Evolutionary conservation across 2,113 vertebrate genomes (phyloP).

Genomic region (Onychostoma macrolepis): DNA sequence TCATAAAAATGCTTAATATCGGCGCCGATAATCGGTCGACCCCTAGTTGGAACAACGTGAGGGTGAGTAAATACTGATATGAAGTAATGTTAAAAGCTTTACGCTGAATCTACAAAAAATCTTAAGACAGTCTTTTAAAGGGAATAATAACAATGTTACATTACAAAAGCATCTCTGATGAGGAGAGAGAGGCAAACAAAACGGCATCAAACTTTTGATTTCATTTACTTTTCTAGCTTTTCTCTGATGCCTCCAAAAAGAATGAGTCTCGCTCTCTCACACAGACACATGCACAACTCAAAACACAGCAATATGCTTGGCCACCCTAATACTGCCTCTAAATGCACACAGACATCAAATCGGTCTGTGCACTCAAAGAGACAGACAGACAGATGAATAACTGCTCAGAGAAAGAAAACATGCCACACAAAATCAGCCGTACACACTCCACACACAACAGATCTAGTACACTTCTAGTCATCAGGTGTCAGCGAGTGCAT

Average conservation of each 20-base stretch:
- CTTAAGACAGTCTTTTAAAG: too few relatives aligned
- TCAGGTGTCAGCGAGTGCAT: conserved; percentile 9
- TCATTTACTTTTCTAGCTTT: neutral
- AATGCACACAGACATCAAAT: conserved; percentile 55
- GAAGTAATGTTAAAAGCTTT: neutral
- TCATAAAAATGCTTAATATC: too few relatives aligned
- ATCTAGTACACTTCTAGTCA: neutral
- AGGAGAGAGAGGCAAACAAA: neutral
- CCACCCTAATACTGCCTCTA: conserved; percentile 51
- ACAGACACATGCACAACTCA: neutral
- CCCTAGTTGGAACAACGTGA: neutral
- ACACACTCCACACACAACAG: neutral
- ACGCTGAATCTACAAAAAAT: too few relatives aligned
- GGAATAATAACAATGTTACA: neutral
- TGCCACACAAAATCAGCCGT: conserved; percentile 42
- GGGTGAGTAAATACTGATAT: neutral
- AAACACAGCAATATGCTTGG: conserved; percentile 43
- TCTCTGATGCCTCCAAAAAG: neutral
- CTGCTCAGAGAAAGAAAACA: conserved; percentile 43
- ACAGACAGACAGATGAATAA: conserved; percentile 50
- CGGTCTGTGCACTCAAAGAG: conserved; percentile 52
- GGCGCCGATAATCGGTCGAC: too few relatives aligned
- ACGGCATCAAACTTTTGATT: neutral
- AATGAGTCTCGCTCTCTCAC: neutral
- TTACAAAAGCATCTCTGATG: neutral